Percentiles rank a stretch among this genome's conserved stretches.
These are phyloP conservation scores for Drosophila flavopinicola DNA, from an alignment of 2,888 invertebrate species.

Conservation along the genomic window DNA sequence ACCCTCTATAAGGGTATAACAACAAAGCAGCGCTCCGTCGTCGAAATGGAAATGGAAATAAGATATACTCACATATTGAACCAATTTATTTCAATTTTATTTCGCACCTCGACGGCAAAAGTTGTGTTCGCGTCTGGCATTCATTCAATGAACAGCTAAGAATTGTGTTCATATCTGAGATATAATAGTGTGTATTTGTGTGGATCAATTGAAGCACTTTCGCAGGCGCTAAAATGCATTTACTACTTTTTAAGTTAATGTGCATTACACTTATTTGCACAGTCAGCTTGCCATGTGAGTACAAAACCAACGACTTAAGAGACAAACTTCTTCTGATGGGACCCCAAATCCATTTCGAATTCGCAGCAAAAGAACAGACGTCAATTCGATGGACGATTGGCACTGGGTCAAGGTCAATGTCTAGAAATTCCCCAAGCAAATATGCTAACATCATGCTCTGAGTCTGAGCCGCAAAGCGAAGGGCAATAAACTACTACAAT, in stretches of 20 bases:
- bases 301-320: constrained; percentile 60
- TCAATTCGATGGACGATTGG: constrained; percentile 15
- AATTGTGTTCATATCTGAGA: constrained; percentile 13
- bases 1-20: constrained; percentile 14
- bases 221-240: constrained; percentile 37
- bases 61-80: constrained; percentile 66
- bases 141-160: constrained; percentile 42
- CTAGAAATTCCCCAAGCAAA: constrained; percentile 72
- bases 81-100: constrained; percentile 78
- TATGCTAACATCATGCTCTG: constrained; percentile 58
- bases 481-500: constrained; percentile 71
- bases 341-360: constrained; percentile 1
- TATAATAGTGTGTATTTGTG: constrained; percentile 2
- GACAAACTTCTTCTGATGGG: constrained; percentile 45
- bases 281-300: constrained; percentile 56
- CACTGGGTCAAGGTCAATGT: constrained; percentile 68
- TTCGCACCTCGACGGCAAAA: constrained; percentile 61
- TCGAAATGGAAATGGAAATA: constrained; percentile 64
- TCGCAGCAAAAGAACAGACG: constrained; percentile 46
- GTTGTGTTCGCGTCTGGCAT: constrained; percentile 53
- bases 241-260: constrained; percentile 13
- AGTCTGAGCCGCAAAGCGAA: constrained; percentile 52
- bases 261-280: constrained; percentile 23
- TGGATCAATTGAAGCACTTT: constrained; percentile 13
- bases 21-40: constrained; percentile 28